phyloP scores from a whole-genome alignment of 2,888 invertebrate genomes.

The Phrixothrix hirtus region DNA sequence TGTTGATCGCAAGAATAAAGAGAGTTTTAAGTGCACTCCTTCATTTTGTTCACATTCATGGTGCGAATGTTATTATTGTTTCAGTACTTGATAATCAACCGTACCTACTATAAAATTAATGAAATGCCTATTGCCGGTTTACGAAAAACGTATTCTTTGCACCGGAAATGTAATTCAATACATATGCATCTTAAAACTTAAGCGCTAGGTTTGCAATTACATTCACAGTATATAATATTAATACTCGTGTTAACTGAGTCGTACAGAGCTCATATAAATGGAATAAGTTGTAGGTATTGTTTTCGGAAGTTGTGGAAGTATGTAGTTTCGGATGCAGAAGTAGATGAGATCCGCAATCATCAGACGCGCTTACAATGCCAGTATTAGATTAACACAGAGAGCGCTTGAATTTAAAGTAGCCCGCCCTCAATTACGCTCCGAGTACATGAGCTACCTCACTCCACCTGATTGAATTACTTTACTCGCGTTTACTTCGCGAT shows the following conservation, averaged over 20 bases:
- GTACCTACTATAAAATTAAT: too few relatives aligned
- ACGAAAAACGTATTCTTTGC: not conserved
- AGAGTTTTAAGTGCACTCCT: too few relatives aligned
- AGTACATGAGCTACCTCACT: slow-evolving; percentile 31
- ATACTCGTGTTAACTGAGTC: slow-evolving; percentile 32
- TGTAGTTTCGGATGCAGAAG: slow-evolving; percentile 40
- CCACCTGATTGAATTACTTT: slow-evolving; percentile 40
- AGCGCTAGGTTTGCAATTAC: slow-evolving; percentile 6
- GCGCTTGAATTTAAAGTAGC: slow-evolving; percentile 43
- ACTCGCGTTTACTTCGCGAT: slow-evolving; percentile 34
- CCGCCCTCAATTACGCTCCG: slow-evolving; percentile 39
- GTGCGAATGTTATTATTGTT: too few relatives aligned
- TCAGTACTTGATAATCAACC: too few relatives aligned
- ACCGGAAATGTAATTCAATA: not conserved
- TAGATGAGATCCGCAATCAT: slow-evolving; percentile 43
- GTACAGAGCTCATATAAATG: slow-evolving; percentile 36
- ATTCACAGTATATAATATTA: slow-evolving; percentile 26
- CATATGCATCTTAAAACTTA: not conserved
- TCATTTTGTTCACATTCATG: too few relatives aligned
- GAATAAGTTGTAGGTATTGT: slow-evolving; percentile 44
- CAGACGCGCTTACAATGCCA: slow-evolving; percentile 41
- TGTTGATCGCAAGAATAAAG: too few relatives aligned
- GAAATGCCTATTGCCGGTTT: too few relatives aligned
- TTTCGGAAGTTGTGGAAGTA: slow-evolving; percentile 40
- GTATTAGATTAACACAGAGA: slow-evolving; percentile 44